phyloP scores from a whole-genome alignment of 2,888 invertebrate species.

The Andricus curvator region DNA sequence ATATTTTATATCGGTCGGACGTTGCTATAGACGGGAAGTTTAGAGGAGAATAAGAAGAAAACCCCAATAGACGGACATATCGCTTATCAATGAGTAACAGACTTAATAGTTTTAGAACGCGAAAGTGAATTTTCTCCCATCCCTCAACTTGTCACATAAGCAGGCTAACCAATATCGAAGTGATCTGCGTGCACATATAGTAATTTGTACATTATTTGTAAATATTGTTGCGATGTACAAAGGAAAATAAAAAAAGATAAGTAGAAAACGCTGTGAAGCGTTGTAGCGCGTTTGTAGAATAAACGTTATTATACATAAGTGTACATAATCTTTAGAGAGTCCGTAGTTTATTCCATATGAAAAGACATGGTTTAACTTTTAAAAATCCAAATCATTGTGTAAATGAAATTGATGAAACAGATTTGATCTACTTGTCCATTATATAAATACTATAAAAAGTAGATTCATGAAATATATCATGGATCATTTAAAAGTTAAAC shows the following conservation, averaged over 20 bases:
- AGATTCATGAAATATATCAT: background rate
- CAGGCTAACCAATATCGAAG: slow-evolving; percentile 67
- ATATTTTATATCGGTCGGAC: slow-evolving; percentile 58
- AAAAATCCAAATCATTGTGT: slow-evolving; percentile 4
- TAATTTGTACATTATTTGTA: slow-evolving; percentile 76
- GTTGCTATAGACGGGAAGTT: slow-evolving; percentile 50
- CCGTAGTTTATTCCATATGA: slow-evolving; percentile 64
- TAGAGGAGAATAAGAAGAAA: slow-evolving; percentile 49
- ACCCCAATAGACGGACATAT: slow-evolving; percentile 70
- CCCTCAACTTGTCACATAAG: slow-evolving; percentile 48
- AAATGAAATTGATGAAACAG: background rate
- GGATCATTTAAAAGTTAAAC: slow-evolving; percentile 46
- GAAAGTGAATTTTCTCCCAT: slow-evolving; percentile 40
- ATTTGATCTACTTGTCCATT: background rate
- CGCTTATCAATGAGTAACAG: slow-evolving; percentile 70
- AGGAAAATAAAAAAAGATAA: slow-evolving; percentile 50
- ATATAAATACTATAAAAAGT: background rate
- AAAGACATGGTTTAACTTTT: slow-evolving; percentile 37
- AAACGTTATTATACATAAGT: slow-evolving; percentile 72
- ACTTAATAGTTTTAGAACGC: slow-evolving; percentile 66
- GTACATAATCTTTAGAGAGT: slow-evolving; percentile 73
- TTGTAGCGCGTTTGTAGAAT: slow-evolving; percentile 69
- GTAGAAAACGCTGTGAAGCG: slow-evolving; percentile 63
- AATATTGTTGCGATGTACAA: slow-evolving; percentile 77
- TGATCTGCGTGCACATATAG: slow-evolving; percentile 57